phyloP scores from a whole-genome alignment of 2,113 vertebrate genomes.

The Orthonyx spaldingii region DNA sequence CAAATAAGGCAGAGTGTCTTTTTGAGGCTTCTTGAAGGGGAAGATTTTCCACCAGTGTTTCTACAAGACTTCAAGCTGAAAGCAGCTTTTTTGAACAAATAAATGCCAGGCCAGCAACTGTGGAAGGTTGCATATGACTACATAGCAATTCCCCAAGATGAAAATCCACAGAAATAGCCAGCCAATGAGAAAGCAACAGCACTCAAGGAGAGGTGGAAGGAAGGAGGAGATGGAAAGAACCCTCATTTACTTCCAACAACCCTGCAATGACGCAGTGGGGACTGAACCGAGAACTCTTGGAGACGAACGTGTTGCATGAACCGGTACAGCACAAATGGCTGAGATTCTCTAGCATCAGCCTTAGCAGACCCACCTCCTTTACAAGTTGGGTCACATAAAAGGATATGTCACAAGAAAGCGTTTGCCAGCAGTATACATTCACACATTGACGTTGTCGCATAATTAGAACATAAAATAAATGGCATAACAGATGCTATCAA shows the following conservation, averaged over 20 bases:
- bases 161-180: neutral
- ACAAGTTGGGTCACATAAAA: neutral
- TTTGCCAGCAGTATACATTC: neutral
- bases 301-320: neutral
- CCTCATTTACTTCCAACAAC: neutral
- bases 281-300: neutral
- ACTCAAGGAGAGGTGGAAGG: neutral
- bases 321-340: neutral
- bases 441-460: neutral
- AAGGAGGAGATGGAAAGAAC: neutral
- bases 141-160: neutral
- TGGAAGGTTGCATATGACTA: neutral
- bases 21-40: neutral
- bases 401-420: neutral
- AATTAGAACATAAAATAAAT: constrained; percentile 19
- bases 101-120: neutral
- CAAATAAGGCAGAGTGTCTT: neutral
- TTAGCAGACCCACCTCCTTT: neutral
- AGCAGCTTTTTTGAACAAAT: neutral
- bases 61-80: neutral
- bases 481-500: neutral
- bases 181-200: neutral
- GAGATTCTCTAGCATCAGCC: neutral
- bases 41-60: neutral
- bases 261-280: neutral